Evolutionary conservation across 2,113 vertebrate genomes (phyloP), one percentile per base, ranked within the genome.

Genomic region (Misgurnus mizolepis): DNA sequence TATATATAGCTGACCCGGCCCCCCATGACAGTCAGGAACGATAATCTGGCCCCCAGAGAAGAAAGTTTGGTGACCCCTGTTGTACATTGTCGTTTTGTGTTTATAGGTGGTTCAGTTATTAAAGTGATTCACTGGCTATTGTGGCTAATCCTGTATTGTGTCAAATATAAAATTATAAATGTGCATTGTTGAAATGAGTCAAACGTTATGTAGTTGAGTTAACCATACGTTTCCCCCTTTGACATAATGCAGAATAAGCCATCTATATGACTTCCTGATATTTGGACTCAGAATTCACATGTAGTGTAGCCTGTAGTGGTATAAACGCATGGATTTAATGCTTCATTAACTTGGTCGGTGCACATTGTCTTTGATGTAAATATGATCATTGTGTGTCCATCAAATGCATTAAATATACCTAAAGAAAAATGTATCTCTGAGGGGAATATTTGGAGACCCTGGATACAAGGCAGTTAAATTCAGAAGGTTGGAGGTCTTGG

Each of bases 211-310:
- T 34, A 34, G 27, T 3, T 3, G 27, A 34, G 27, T 34, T 34
- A 34, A 34, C 27, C 27, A 34, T 34, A 34, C 27, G 1, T 34
- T 34, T 34, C 3, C 27, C 34, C 55, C 69, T 18, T 56, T 5
- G 56, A 72, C 50, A 53, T 15, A 22, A 22, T 22, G 14, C 39
- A n/a, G 12, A 70, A 18, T 34, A 34, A 34, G 50, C 18, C 15
- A 0, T 40, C 3, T 71, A 41, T 41, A 56, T 56, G 69, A 72
- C 69, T 72, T 56, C 50, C 69, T 56, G 50, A 3, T 56, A 34
- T 71, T 72, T 72, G 69, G 5, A 56, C 11, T 58, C 9, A n/a
- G 50, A 71, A 71, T 71, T n/a, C n/a, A n/a, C n/a, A n/a, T n/a
- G n/a, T n/a, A n/a, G n/a, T n/a, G n/a, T n/a, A n/a, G 8, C 69